phyloP scores from a whole-genome alignment of 2,888 invertebrate genomes.

The Hemistola chrysoprasaria region DNA sequence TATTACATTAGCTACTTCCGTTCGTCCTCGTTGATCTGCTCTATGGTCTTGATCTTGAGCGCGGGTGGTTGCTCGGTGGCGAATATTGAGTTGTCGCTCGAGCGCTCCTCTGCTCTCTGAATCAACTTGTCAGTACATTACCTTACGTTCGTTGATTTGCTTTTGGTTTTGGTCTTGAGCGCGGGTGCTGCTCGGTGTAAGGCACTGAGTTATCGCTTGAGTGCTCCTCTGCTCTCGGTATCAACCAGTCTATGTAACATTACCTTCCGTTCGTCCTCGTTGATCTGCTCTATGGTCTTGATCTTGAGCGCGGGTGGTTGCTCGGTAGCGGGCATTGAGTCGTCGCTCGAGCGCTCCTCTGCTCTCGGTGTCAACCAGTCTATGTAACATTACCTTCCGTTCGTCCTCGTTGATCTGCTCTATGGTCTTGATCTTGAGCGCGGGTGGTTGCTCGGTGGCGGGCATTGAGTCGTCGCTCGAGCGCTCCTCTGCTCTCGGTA shows the following conservation, averaged over 20 bases:
- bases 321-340: constrained; percentile 72
- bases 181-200: constrained; percentile 58
- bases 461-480: constrained; percentile 75
- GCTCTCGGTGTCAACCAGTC: constrained; percentile 50
- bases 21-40: too few species aligned
- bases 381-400: constrained; percentile 45
- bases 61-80: constrained; percentile 61
- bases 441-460: constrained; percentile 72
- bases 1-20: too few species aligned
- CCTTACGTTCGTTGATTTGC: too few species aligned
- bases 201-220: constrained; percentile 49
- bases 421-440: constrained; percentile 78
- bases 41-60: too few species aligned
- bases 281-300: constrained; percentile 79
- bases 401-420: constrained; percentile 77
- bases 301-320: constrained; percentile 76
- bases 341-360: constrained; percentile 71
- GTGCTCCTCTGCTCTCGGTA: too few species aligned
- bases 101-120: too few species aligned
- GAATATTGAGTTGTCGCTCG: constrained; percentile 49
- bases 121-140: too few species aligned
- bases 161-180: too few species aligned
- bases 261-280: constrained; percentile 61
- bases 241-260: too few species aligned
- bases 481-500: constrained; percentile 70